Conservation (phyloP, 2,888 invertebrate genomes). For the Watsonalla cultraria region DNA sequence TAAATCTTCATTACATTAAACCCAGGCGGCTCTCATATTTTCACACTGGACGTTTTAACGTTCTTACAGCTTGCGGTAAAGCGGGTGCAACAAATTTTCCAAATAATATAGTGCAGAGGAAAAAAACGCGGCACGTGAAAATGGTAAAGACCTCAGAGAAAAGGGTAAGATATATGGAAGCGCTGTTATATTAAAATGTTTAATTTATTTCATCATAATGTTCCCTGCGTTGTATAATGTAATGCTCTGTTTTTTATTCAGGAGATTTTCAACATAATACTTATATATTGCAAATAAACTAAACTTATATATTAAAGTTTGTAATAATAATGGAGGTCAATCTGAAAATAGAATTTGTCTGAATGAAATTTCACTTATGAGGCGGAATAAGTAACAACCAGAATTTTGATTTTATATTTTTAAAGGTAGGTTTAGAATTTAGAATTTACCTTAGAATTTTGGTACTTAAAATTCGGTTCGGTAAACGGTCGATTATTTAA, state of each 20-base stretch:
- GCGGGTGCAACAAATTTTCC: slow-evolving; percentile 59
- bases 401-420: not conserved
- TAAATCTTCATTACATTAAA: slow-evolving; percentile 68
- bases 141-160: slow-evolving; percentile 31
- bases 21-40: slow-evolving; percentile 59
- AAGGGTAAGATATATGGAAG: slow-evolving; percentile 33
- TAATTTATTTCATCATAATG: slow-evolving; percentile 34
- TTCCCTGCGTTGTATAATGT: not conserved
- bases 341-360: no score
- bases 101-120: slow-evolving; percentile 45
- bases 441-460: no score
- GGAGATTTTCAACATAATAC: no score
- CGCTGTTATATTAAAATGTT: slow-evolving; percentile 36
- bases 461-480: no score
- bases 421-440: no score
- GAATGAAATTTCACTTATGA: not conserved
- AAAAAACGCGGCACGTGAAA: slow-evolving; percentile 34
- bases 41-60: slow-evolving; percentile 59
- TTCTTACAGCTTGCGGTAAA: slow-evolving; percentile 56
- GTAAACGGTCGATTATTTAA: no score
- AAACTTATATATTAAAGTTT: no score
- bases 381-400: not conserved
- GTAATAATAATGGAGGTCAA: no score
- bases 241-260: not conserved
- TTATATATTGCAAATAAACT: no score